Conservation (phyloP, 2,888 invertebrate species). For the Drosophila bunnanda region DNA sequence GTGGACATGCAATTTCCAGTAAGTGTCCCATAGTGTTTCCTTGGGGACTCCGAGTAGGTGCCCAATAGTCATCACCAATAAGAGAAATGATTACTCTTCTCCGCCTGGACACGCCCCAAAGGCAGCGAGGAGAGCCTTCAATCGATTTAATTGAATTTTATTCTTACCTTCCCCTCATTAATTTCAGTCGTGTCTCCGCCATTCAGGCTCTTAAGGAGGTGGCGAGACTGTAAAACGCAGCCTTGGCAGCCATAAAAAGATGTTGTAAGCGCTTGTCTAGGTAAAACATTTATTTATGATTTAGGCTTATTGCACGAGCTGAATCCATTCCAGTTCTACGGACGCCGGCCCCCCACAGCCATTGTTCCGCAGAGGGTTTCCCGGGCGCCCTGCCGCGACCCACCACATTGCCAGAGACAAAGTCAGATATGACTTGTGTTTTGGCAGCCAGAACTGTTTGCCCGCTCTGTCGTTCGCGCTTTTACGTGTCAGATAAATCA, state of each 20-base stretch:
- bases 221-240: constrained; percentile 23
- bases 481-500: constrained; percentile 68
- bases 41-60: neutral
- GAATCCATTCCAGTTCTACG: constrained; percentile 37
- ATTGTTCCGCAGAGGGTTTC: neutral
- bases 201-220: neutral
- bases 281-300: constrained; percentile 52
- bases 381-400: constrained; percentile 44
- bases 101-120: constrained; percentile 23
- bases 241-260: constrained; percentile 2
- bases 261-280: constrained; percentile 8
- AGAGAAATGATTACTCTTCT: constrained; percentile 54
- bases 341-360: constrained; percentile 12
- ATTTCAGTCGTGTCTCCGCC: constrained; percentile 4
- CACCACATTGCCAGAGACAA: constrained; percentile 31
- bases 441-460: constrained; percentile 36
- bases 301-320: constrained; percentile 25
- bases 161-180: constrained; percentile 13
- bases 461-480: constrained; percentile 9
- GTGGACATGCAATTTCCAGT: constrained; percentile 9
- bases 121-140: constrained; percentile 20
- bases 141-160: constrained; percentile 66
- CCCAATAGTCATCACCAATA: constrained; percentile 11
- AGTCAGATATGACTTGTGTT: constrained; percentile 55
- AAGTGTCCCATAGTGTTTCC: constrained; percentile 9